A percentile compares a stretch with the other conserved stretches of the same genome.
phyloP scores from a whole-genome alignment of 2,797 vertebrate genomes.

The Neosalanx taihuensis region DNA sequence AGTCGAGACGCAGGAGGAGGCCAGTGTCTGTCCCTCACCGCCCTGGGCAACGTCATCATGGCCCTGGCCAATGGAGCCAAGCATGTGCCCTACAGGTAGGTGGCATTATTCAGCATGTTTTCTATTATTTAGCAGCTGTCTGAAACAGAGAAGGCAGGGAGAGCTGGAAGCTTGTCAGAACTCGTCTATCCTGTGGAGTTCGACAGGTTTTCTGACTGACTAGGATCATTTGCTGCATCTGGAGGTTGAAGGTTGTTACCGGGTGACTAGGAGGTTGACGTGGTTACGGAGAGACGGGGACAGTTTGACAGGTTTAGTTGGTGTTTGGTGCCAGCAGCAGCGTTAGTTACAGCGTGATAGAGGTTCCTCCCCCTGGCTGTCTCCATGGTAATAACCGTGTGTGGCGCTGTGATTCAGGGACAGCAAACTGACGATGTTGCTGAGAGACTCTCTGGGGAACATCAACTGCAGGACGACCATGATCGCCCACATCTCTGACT shows the following conservation, averaged over 20 bases:
- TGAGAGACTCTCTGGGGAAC: slow-evolving; percentile 93
- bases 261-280: too few species aligned
- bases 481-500: slow-evolving; percentile 95
- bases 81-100: slow-evolving; percentile 96
- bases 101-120: background rate
- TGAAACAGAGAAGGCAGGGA: background rate
- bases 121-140: background rate
- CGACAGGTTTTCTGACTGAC: slow-evolving; percentile 24
- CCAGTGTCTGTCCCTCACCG: slow-evolving; percentile 87
- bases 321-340: too few species aligned
- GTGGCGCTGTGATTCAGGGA: slow-evolving; percentile 76
- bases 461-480: slow-evolving; percentile 95
- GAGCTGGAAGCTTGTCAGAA: slow-evolving; percentile 40
- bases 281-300: too few species aligned
- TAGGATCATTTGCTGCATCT: background rate
- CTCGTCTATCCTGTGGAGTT: slow-evolving; percentile 22
- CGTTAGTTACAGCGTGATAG: too few species aligned
- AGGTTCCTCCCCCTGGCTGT: slow-evolving; percentile 1
- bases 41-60: slow-evolving; percentile 94
- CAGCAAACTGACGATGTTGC: slow-evolving; percentile 94
- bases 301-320: too few species aligned
- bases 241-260: background rate
- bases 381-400: slow-evolving; percentile 20
- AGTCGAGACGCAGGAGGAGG: slow-evolving; percentile 86
- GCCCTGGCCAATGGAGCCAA: slow-evolving; percentile 95